Evolutionary conservation across 2,113 vertebrate species (phyloP).

Genomic region (Otolemur garnettii): DNA sequence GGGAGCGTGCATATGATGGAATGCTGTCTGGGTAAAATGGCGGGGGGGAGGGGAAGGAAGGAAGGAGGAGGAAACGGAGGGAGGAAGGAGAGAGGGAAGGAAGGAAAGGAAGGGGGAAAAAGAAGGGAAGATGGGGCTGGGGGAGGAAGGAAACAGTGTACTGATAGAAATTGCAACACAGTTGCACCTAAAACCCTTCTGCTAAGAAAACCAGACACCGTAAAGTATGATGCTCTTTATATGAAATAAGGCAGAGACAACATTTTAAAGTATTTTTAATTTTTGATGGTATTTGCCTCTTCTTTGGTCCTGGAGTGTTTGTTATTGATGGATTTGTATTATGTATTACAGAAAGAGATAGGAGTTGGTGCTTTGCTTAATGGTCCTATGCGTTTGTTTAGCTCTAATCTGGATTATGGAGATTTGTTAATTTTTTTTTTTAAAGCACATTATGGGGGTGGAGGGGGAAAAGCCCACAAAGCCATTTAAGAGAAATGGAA

Average conservation of each 20-base stretch:
- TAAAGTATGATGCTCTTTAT: not conserved
- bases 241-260: not conserved
- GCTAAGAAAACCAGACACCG: not conserved
- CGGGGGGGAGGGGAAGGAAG: too few relatives aligned
- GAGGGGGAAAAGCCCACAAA: not conserved
- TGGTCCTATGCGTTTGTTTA: constrained; percentile 13
- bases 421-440: not conserved
- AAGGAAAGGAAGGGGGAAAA: not conserved
- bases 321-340: not conserved
- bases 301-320: not conserved
- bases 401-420: constrained; percentile 55
- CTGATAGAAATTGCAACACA: not conserved
- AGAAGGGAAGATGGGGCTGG: not conserved
- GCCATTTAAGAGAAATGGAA: constrained; percentile 25
- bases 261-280: not conserved
- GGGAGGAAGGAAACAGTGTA: not conserved
- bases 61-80: accelerated
- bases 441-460: not conserved
- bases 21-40: not conserved
- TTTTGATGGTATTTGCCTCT: not conserved
- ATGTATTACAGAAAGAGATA: not conserved
- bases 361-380: constrained; percentile 14
- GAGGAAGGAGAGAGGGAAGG: not conserved
- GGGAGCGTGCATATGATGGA: not conserved
- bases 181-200: not conserved